Evolutionary conservation across 2,113 vertebrate species (phyloP).

Genomic region (Gallinago media): DNA sequence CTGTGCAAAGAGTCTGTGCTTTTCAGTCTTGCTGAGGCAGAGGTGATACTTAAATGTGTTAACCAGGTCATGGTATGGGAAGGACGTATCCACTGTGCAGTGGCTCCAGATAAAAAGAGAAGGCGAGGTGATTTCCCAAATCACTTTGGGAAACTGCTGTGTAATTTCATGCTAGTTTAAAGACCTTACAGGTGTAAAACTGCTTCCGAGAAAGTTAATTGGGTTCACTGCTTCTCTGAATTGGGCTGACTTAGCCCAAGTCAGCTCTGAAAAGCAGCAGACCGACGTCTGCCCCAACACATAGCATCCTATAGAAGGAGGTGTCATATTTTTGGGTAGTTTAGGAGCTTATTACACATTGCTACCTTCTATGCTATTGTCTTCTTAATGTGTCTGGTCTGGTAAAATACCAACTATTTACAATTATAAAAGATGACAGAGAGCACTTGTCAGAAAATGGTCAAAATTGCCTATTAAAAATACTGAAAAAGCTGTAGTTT

Average conservation of each 20-base stretch:
- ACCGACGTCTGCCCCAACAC: background rate
- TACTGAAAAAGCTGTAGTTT: background rate
- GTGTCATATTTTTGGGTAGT: background rate
- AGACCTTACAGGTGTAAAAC: background rate
- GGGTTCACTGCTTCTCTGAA: background rate
- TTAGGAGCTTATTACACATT: background rate
- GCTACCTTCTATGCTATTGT: background rate
- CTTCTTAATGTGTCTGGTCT: background rate
- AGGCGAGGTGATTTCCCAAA: background rate
- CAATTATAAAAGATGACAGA: background rate
- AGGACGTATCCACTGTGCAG: background rate
- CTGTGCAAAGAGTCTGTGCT: background rate
- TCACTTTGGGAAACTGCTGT: background rate
- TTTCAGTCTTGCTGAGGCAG: background rate
- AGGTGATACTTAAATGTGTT: background rate
- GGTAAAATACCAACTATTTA: background rate
- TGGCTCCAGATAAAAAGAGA: background rate
- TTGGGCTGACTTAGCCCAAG: background rate
- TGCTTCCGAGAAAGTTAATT: background rate
- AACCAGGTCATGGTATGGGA: background rate
- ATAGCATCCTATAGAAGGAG: background rate
- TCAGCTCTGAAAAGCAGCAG: background rate
- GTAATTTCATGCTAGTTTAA: background rate
- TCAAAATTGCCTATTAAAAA: background rate
- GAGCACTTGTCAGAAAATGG: background rate